phyloP scores from a whole-genome alignment of 2,888 invertebrate genomes.

The Tyria jacobaeae region DNA sequence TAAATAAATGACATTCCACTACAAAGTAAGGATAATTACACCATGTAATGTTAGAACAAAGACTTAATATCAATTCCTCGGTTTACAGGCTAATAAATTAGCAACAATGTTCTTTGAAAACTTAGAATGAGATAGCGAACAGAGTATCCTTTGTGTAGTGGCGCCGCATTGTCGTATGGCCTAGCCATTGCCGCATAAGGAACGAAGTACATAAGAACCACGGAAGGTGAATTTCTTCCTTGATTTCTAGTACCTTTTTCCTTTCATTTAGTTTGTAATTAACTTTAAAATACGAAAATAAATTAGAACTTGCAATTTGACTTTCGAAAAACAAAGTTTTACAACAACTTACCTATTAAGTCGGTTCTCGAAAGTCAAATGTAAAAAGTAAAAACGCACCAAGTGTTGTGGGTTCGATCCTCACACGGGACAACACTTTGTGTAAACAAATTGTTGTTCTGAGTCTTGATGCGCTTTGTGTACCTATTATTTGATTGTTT shows the following conservation, averaged over 20 bases:
- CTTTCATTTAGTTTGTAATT: neutral
- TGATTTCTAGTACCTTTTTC: neutral
- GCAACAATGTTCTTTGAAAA: conserved; percentile 55
- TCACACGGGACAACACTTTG: too few species aligned
- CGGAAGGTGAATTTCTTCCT: conserved; percentile 21
- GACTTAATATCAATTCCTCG: conserved; percentile 45
- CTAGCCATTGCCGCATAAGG: conserved; percentile 37
- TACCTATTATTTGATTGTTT: too few species aligned
- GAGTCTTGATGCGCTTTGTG: too few species aligned
- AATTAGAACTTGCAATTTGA: too few species aligned
- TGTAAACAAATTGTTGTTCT: too few species aligned
- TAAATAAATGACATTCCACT: neutral
- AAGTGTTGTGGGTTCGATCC: too few species aligned
- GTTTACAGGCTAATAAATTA: conserved; percentile 48
- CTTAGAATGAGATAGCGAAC: conserved; percentile 52
- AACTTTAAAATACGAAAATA: too few species aligned
- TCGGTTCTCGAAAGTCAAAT: too few species aligned
- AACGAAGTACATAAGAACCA: conserved; percentile 20
- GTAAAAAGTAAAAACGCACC: too few species aligned
- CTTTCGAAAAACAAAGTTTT: too few species aligned
- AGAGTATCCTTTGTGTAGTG: conserved; percentile 45
- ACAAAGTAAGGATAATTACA: conserved; percentile 23
- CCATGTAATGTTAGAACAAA: conserved; percentile 40
- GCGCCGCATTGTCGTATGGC: conserved; percentile 50
- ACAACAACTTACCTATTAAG: too few species aligned